These are phyloP conservation scores for Amphipoea lucens DNA, from an alignment of 2,888 invertebrate genomes.

Conservation along the genomic window DNA sequence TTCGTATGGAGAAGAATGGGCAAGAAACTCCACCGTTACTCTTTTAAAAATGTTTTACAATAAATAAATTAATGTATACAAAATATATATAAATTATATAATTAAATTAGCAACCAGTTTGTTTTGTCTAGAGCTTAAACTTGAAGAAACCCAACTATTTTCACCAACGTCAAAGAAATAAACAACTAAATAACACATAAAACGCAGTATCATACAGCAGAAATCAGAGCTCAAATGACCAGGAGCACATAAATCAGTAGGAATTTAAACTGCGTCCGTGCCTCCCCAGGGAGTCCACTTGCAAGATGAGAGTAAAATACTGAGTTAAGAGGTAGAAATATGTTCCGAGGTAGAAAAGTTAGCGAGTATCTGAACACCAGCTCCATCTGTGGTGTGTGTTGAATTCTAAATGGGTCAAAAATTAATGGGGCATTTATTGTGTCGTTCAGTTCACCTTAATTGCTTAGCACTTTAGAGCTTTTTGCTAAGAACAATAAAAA, in stretches of 20 bases:
- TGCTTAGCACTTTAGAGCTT: neutral
- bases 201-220: constrained; percentile 35
- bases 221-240: constrained; percentile 63
- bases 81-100: no score
- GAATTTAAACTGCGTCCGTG: constrained; percentile 66
- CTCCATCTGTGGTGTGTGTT: neutral
- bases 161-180: neutral
- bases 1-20: no score
- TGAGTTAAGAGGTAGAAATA: constrained; percentile 62
- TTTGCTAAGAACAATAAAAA: no score
- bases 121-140: no score
- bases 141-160: neutral
- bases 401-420: constrained; percentile 22
- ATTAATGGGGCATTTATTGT: neutral
- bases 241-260: constrained; percentile 59
- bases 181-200: constrained; percentile 29
- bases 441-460: no score
- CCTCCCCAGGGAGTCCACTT: constrained; percentile 48
- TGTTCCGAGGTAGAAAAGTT: constrained; percentile 54
- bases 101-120: no score
- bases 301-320: constrained; percentile 64
- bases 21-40: no score
- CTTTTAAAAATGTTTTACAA: no score
- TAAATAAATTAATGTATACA: no score
- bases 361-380: constrained; percentile 25